Conservation (phyloP, 1,140 invertebrate species). For the Calycopis cecrops region DNA sequence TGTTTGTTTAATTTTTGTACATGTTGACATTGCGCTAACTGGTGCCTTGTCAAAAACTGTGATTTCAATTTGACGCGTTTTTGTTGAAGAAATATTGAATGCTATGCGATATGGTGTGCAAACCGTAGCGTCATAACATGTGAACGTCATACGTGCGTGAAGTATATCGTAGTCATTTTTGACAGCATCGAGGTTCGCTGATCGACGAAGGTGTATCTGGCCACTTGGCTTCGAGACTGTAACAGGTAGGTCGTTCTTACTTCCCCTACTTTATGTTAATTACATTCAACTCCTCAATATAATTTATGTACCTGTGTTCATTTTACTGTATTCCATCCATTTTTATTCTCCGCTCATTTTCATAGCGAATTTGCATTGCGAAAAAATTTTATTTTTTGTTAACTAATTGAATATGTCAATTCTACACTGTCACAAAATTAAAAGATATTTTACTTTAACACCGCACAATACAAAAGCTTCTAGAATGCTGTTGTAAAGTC, state of each 20-base stretch:
- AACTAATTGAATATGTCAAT: too few species aligned
- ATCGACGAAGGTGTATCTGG: neutral
- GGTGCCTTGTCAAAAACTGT: neutral
- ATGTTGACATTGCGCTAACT: neutral
- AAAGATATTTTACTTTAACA: too few species aligned
- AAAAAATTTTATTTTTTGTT: neutral
- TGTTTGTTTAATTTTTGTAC: neutral
- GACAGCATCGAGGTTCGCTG: slow-evolving; percentile 32
- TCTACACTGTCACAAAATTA: too few species aligned
- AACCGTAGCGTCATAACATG: neutral
- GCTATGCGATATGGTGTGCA: neutral
- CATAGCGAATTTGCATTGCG: slow-evolving; percentile 2
- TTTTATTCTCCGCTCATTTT: neutral
- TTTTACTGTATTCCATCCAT: neutral
- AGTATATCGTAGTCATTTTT: slow-evolving; percentile 37
- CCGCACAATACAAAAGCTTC: too few species aligned
- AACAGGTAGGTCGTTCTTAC: neutral
- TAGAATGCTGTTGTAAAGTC: too few species aligned
- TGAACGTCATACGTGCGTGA: slow-evolving; percentile 34
- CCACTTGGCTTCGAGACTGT: neutral
- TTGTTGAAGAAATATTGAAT: too few species aligned
- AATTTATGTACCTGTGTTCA: neutral
- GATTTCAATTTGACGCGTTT: too few species aligned
- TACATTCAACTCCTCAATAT: neutral
- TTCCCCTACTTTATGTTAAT: neutral